Conservation (phyloP, 2,113 vertebrate species). For the Labeo rohita region DNA sequence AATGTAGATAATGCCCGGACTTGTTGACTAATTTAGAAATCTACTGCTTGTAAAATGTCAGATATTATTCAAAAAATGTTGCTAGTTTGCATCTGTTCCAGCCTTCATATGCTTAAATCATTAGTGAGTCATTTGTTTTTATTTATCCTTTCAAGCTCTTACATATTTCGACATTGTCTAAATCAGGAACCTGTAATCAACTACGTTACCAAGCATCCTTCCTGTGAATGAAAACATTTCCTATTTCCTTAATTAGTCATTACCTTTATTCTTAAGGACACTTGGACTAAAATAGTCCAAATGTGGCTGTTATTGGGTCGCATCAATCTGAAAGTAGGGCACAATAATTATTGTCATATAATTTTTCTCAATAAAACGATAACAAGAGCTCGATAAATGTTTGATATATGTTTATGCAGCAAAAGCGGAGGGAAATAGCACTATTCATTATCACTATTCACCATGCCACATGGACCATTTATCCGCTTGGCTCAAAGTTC, state of each 20-base stretch:
- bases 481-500: no score
- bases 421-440: no score
- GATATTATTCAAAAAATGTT: not conserved
- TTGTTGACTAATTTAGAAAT: not conserved
- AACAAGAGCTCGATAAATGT: no score
- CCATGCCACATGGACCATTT: no score
- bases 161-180: conserved; percentile 47
- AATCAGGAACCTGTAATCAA: conserved; percentile 50
- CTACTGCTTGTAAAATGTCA: not conserved
- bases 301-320: not conserved
- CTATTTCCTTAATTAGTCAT: conserved; percentile 33
- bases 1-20: not conserved
- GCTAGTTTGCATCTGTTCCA: not conserved
- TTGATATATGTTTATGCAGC: no score
- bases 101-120: conserved; percentile 49
- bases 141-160: conserved; percentile 9
- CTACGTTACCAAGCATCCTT: conserved; percentile 56
- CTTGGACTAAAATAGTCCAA: conserved; percentile 37
- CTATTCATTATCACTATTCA: no score
- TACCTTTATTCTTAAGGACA: conserved; percentile 17
- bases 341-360: no score
- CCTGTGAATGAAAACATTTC: conserved; percentile 46
- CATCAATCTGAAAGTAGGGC: no score
- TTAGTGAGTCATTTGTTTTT: conserved; percentile 49
- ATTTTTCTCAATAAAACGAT: no score